A percentile compares a stretch with the other conserved stretches of the same genome.
Evolutionary conservation across 1,140 invertebrate species (phyloP).

Genomic region (Ptiloglossa arizonensis): DNA sequence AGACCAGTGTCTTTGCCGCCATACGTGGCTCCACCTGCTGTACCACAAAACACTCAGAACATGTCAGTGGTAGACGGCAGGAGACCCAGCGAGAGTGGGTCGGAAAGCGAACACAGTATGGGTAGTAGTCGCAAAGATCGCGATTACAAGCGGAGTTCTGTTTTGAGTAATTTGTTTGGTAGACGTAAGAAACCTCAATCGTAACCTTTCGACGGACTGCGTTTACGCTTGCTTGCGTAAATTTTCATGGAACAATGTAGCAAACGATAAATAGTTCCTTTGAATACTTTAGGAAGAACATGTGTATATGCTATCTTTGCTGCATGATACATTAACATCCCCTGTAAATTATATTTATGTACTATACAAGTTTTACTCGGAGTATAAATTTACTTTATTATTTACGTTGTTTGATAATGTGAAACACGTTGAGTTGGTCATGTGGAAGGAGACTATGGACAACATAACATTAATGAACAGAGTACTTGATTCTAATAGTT

Average conservation of each 20-base stretch:
- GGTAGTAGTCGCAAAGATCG: slow-evolving; percentile 76
- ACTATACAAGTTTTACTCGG: slow-evolving; percentile 35
- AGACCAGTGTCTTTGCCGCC: slow-evolving; percentile 79
- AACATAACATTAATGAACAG: neutral
- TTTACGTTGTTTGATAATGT: slow-evolving; percentile 22
- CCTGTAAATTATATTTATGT: slow-evolving; percentile 54
- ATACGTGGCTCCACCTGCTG: slow-evolving; percentile 78
- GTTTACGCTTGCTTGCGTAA: slow-evolving; percentile 8
- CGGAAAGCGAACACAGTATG: slow-evolving; percentile 80
- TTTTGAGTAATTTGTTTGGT: slow-evolving; percentile 80
- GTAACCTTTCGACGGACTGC: slow-evolving; percentile 55
- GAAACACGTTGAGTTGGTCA: slow-evolving; percentile 13
- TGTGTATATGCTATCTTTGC: slow-evolving; percentile 20
- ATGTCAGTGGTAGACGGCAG: slow-evolving; percentile 73
- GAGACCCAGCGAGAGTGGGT: slow-evolving; percentile 80
- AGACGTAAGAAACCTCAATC: slow-evolving; percentile 79
- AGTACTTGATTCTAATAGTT: neutral
- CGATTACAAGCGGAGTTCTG: slow-evolving; percentile 79
- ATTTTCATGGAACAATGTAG: slow-evolving; percentile 11
- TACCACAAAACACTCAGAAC: slow-evolving; percentile 67
- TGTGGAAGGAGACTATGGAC: neutral
- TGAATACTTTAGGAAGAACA: slow-evolving; percentile 1
- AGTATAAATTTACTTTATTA: slow-evolving; percentile 27
- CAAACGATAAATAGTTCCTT: slow-evolving; percentile 22
- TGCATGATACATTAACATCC: slow-evolving; percentile 19